A percentile compares a stretch with the other conserved stretches of the same genome.
Conservation (phyloP, 2,888 invertebrate genomes). For the Alentia gelatinosa region DNA sequence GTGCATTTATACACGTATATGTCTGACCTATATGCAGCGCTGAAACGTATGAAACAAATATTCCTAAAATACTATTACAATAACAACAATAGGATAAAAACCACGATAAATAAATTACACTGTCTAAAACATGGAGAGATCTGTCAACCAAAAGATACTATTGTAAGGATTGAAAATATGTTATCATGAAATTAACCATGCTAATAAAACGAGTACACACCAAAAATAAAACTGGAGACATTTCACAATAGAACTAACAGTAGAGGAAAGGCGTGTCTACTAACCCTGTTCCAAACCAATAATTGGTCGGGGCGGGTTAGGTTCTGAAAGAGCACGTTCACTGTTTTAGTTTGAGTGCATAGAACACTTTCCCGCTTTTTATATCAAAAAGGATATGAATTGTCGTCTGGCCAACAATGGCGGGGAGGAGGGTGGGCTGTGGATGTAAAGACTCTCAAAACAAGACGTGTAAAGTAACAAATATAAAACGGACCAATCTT, state of each 20-base stretch:
- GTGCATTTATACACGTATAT: neutral
- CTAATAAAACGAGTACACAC: neutral
- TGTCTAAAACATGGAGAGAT: neutral
- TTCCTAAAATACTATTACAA: neutral
- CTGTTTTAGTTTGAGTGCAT: neutral
- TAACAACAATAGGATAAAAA: neutral
- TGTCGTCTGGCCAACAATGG: neutral
- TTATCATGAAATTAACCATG: neutral
- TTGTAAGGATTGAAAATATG: neutral
- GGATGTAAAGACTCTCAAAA: neutral
- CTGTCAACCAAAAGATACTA: neutral
- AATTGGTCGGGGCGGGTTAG: slow-evolving; percentile 48
- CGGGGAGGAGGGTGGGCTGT: neutral
- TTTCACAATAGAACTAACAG: neutral
- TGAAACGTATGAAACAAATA: neutral
- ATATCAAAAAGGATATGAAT: neutral
- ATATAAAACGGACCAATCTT: too few species aligned
- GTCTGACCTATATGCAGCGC: neutral
- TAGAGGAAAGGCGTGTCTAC: slow-evolving; percentile 13
- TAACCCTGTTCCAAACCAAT: slow-evolving; percentile 47
- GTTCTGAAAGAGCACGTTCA: slow-evolving; percentile 33
- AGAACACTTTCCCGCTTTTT: neutral
- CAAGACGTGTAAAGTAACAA: too few species aligned
- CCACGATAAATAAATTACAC: neutral
- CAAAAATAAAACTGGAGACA: neutral